Evolutionary conservation across 2,888 invertebrate genomes (phyloP), one percentile per base, ranked within the genome.

Genomic region (Dicranocentrus wangi): DNA sequence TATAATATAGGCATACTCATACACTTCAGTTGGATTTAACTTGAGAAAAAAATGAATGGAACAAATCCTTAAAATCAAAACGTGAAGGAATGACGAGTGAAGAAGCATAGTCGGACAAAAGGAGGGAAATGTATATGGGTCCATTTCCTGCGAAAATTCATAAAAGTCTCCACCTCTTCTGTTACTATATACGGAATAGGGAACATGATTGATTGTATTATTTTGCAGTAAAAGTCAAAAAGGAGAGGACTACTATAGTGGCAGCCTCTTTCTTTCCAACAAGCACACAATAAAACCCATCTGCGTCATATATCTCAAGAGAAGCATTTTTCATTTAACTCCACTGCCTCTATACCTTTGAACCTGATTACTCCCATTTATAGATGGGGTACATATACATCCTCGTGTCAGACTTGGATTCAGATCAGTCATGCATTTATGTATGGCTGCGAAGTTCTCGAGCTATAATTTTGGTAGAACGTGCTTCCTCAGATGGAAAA

Each of bases 131-230:
- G n/a, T n/a, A n/a, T n/a, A n/a, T 8, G 39, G 13, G 39, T 39
- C 39, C 39, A 39, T 39, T 39, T 39, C 39, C 39, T 39, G 7
- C 51, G n/a, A 17, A 7, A 13, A n/a, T 10, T 10, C 51, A 51
- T n/a, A 51, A 3, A 51, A 39, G 39, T 13, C 13, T 39, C 13
- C 39, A 39, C 13, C 13, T 39, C 39, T 13, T 39, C 8, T 39
- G 39, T 39, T 13, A 7, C 39, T 39, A 39, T 51, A n/a, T 51
- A 51, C 51, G n/a, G 17, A 53, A 25, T 27, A 43, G 61, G 21
- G 53, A 66, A 27, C 65, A 66, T 75, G 75, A 75, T 66, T 75
- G 75, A 75, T 75, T 75, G 75, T 66, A 75, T 75, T 75, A 75
- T 75, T 75, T 75, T 66, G 65, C 55, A 75, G 55, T 75, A 75